Base-by-base conservation (phyloP, 2,888 invertebrate species). In the Campopleginae sp. region DNA sequence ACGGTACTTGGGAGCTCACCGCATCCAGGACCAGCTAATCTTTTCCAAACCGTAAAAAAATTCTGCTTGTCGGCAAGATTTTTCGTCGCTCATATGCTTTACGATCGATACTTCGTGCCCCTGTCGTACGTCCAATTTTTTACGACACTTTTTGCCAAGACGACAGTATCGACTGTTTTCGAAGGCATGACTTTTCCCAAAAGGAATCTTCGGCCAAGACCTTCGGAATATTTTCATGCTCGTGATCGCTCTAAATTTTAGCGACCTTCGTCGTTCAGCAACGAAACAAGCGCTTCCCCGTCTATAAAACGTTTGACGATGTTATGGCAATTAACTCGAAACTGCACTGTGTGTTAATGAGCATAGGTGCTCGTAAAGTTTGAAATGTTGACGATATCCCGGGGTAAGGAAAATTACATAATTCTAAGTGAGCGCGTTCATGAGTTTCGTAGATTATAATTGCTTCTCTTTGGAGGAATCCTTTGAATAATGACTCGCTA, bases 401-500 rank as follows among this genome's bases (percentile, higher is more conserved):
- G 6, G 61, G 19, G n/a, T 17, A 74, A 61, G 61, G 58, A 79
- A 79, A 63, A 71, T 61, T 51, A 42, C 65, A 31, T 63, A 54
- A 46, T 58, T 19, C 78, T 63, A 31, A 72, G 65, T 31, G 71
- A n/a, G 72, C 14, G 42, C 14, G 51, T 80, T 63, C 12, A 65
- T 42, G 61, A 51, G 54, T 65, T 38, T 72, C 33, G 58, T 38
- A 3, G 2, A 61, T 3, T 31, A 68, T 42, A 58, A 80, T 66
- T 27, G 33, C 17, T 31, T 58, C 54, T 5, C 14, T 54, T 31
- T 4, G 5, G 58, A 23, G 12, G 42, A 61, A 75, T 66, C 68
- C 58, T 38, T 68, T 75, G 66, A 75, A 68, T 80, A 42, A 68
- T 66, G 42, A 80, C 48, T n/a, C 54, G 31, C 54, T 38, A 76